These are phyloP conservation scores for Agriopis marginaria DNA, from an alignment of 2,888 invertebrate species.

Conservation along the genomic window DNA sequence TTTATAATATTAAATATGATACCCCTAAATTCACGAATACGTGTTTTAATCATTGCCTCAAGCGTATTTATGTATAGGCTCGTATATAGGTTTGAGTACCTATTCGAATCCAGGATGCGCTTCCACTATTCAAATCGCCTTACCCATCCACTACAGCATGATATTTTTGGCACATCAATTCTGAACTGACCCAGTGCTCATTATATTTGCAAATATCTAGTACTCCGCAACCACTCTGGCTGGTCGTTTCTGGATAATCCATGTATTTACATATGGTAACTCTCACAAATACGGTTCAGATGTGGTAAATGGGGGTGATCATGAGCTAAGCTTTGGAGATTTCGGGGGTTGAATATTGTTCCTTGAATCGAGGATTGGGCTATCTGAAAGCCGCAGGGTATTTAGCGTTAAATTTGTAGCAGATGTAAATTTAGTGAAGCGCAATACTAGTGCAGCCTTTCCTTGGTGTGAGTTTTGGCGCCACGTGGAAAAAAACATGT, in stretches of 20 bases:
- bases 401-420: not conserved
- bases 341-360: constrained; percentile 23
- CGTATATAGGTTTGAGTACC: too few relatives aligned
- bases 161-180: constrained; percentile 33
- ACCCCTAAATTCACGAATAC: too few relatives aligned
- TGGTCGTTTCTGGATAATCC: constrained; percentile 42
- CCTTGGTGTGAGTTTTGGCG: too few relatives aligned
- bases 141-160: constrained; percentile 7
- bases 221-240: constrained; percentile 30
- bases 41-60: too few relatives aligned
- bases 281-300: constrained; percentile 39
- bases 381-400: constrained; percentile 10
- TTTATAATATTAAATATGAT: too few relatives aligned
- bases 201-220: constrained; percentile 47
- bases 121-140: constrained; percentile 4
- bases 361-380: not conserved
- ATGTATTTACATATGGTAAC: constrained; percentile 46
- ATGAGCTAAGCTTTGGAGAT: constrained; percentile 37
- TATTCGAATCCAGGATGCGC: constrained; percentile 1
- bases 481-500: too few relatives aligned
- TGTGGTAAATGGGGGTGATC: constrained; percentile 41
- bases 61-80: too few relatives aligned
- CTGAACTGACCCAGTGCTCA: constrained; percentile 40
- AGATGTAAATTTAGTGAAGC: not conserved
- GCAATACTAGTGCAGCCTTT: not conserved